These are phyloP conservation scores for Halictus quadricinctus DNA, from an alignment of 2,888 invertebrate genomes.

Conservation along the genomic window DNA sequence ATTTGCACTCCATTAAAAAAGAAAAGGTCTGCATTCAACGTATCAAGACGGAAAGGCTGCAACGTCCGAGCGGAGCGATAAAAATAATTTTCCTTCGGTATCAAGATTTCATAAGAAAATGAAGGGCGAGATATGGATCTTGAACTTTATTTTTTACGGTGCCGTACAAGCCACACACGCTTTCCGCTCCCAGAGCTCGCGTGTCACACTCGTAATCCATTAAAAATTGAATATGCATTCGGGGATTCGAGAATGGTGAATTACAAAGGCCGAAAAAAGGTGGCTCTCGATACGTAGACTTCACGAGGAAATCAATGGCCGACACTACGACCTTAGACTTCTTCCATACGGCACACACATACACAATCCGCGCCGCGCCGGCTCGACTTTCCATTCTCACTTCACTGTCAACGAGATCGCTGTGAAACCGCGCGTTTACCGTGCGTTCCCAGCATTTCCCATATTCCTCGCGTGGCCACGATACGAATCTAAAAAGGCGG, in stretches of 20 bases:
- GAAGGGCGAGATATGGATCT: background rate
- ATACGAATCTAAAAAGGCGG: background rate
- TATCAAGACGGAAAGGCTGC: background rate
- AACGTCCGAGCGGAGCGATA: background rate
- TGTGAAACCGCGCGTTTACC: background rate
- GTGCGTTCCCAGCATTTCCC: background rate
- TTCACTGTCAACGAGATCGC: background rate
- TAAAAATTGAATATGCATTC: background rate
- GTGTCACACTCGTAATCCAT: background rate
- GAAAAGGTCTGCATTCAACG: background rate
- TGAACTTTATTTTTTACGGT: background rate
- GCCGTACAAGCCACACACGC: background rate
- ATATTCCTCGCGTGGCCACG: constrained; percentile 3
- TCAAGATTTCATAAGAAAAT: background rate
- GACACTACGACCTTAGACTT: background rate
- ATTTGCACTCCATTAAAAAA: background rate
- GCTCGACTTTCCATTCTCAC: background rate
- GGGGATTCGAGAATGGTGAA: background rate
- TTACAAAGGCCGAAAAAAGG: background rate
- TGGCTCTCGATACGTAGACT: background rate
- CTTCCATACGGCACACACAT: background rate
- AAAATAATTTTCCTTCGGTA: constrained; percentile 1
- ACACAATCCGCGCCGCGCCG: background rate
- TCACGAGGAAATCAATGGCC: background rate
- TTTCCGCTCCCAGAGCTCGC: background rate